Conservation (phyloP, 2,888 invertebrate species). For the Antheraea assamensis region DNA sequence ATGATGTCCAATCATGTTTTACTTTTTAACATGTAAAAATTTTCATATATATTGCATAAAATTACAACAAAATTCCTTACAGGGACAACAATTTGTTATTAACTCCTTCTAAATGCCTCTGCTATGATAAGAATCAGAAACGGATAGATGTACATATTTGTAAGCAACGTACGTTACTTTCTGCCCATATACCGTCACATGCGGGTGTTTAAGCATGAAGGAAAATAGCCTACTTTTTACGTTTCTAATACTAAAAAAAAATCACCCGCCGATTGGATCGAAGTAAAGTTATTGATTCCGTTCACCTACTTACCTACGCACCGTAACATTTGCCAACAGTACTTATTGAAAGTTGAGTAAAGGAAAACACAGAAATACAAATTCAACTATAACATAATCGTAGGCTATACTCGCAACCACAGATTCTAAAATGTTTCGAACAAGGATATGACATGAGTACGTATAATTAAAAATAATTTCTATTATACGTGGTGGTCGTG, state of each 20-base stretch:
- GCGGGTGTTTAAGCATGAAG: constrained; percentile 17
- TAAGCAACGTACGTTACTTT: constrained; percentile 19
- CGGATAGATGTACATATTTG: constrained; percentile 11
- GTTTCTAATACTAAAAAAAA: constrained; percentile 1
- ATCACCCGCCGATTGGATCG: constrained; percentile 12
- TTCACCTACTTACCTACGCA: constrained; percentile 4
- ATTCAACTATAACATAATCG: not conserved
- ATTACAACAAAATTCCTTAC: not conserved
- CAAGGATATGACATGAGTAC: not conserved
- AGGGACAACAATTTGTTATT: not conserved
- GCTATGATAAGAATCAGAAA: constrained; percentile 6
- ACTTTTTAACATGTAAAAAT: not conserved
- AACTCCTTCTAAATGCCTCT: not conserved
- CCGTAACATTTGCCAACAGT: not conserved
- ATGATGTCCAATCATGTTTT: not conserved
- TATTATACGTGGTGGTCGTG: not conserved
- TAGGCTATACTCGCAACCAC: not conserved
- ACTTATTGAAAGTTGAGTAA: not conserved
- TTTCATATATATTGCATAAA: no score
- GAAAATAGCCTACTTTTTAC: constrained; percentile 20
- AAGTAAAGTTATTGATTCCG: constrained; percentile 14
- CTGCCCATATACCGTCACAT: constrained; percentile 20
- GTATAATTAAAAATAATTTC: not conserved
- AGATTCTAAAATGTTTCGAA: not conserved
- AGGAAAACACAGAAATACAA: not conserved